phyloP scores from a whole-genome alignment of 2,797 vertebrate species.

The Meda fulgida region DNA sequence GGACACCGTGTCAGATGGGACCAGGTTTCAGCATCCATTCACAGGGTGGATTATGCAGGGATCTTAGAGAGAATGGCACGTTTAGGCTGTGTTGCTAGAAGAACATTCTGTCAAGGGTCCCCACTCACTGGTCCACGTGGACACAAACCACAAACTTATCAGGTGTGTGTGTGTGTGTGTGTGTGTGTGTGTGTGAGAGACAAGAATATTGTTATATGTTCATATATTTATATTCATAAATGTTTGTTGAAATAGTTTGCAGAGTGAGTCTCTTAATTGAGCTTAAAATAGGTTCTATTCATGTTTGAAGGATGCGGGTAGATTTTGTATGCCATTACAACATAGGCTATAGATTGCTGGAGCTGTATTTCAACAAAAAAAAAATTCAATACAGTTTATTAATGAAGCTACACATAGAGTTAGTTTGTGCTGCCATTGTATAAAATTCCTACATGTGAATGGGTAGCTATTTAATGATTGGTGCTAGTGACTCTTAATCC shows the following conservation, averaged over 20 bases:
- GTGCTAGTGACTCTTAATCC: too few species aligned
- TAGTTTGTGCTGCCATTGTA: too few species aligned
- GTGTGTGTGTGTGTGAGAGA: too few species aligned
- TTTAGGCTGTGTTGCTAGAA: too few species aligned
- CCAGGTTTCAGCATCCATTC: neutral
- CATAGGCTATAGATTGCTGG: neutral
- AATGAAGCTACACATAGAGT: too few species aligned
- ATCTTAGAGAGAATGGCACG: too few species aligned
- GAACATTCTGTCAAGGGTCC: neutral
- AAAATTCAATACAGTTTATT: too few species aligned
- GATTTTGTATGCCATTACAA: neutral
- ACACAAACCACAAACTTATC: neutral
- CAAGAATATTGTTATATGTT: constrained; percentile 11
- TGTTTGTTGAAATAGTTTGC: constrained; percentile 2
- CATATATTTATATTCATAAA: constrained; percentile 5
- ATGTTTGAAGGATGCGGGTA: neutral
- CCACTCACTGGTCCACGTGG: constrained; percentile 1
- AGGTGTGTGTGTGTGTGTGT: too few species aligned
- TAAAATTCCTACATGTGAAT: too few species aligned
- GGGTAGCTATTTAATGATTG: too few species aligned
- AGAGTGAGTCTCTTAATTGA: constrained; percentile 6
- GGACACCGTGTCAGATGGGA: neutral
- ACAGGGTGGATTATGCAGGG: too few species aligned
- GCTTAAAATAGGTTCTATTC: neutral
- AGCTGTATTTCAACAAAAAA: neutral